Evolutionary conservation across 2,888 invertebrate species (phyloP).

Genomic region (Apamea epomidion): DNA sequence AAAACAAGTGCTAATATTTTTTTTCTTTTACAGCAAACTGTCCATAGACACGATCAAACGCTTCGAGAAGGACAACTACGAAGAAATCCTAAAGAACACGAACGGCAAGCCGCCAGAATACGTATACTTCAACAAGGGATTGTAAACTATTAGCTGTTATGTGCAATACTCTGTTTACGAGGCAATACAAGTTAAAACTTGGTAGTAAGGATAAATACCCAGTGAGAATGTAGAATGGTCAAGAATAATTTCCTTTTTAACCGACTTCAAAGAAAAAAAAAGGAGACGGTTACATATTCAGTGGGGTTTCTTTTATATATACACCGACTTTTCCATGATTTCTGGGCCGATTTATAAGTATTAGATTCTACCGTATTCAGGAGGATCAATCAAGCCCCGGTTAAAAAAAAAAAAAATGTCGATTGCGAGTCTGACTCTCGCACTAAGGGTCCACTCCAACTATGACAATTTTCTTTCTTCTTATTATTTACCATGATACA

Average conservation of each 20-base stretch:
- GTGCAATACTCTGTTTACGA: slow-evolving; percentile 27
- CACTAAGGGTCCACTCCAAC: too few species aligned
- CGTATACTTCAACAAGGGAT: slow-evolving; percentile 97
- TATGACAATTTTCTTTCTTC: too few species aligned
- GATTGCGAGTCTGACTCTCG: too few species aligned
- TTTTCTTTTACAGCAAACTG: slow-evolving; percentile 91
- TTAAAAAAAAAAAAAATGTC: too few species aligned
- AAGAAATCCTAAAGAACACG: slow-evolving; percentile 92
- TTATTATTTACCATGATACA: too few species aligned
- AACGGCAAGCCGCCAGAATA: slow-evolving; percentile 92
- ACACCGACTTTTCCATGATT: too few species aligned
- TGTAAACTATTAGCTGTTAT: slow-evolving; percentile 88
- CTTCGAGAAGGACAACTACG: slow-evolving; percentile 94
- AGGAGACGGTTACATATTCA: too few species aligned
- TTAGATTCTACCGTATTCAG: not conserved
- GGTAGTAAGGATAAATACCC: slow-evolving; percentile 2
- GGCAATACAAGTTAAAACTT: not conserved
- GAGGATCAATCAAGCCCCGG: too few species aligned
- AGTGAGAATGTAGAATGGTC: slow-evolving; percentile 17
- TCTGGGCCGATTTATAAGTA: not conserved
- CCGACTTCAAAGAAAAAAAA: too few species aligned
- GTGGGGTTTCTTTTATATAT: too few species aligned
- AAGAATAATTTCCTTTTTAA: slow-evolving; percentile 10
- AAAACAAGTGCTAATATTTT: not conserved
- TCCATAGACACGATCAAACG: slow-evolving; percentile 93